Evolutionary conservation across 1,140 invertebrate genomes (phyloP), one percentile per base, ranked within the genome.

Genomic region (Latrodectus geometricus): DNA sequence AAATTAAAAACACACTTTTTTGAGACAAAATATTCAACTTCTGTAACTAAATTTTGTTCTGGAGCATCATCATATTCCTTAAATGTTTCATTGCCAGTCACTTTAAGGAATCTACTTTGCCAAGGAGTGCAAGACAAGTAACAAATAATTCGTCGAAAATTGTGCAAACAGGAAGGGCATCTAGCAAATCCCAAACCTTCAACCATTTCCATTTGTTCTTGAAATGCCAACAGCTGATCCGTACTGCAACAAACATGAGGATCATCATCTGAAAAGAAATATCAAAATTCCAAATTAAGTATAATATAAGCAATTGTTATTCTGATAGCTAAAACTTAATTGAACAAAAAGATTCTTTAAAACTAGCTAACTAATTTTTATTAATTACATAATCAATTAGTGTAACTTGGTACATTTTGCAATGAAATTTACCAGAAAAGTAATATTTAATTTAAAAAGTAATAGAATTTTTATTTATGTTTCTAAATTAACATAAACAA

Each of bases 151-250:
- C 78, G 65, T 11, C 88, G 86, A 54, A 89, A 89, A 74, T 89
- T 89, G 35, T 87, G 61, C 23, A 78, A 73, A 72, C 89, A 89
- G 12, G 89, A 89, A 35, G 88, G 88, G 81, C 89, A 89, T 65
- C 87, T 61, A 20, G 73, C 61, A 50, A 89, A 77, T 20, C 89
- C 89, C 17, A 88, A 23, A 68, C 9, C 21, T 50, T 81, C 72
- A 4, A 75, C 87, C 15, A 88, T 15, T 20, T 65, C 35, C 70
- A 86, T 68, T 65, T 84, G 77, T 8, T 61, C 49, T 17, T 86
- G 21, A 23, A 81, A 79, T 68, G 78, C 21, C 9, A 52, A 15
- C 1, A 82, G n/a, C 49, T 87, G 84, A 0, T 75, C 21, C 20
- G 86, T 84, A 52, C 65, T 75, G 35, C 88, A 88, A 48, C 87